These are phyloP conservation scores for Chascanopsetta lugubris DNA, from an alignment of 2,113 vertebrate genomes.

Conservation along the genomic window DNA sequence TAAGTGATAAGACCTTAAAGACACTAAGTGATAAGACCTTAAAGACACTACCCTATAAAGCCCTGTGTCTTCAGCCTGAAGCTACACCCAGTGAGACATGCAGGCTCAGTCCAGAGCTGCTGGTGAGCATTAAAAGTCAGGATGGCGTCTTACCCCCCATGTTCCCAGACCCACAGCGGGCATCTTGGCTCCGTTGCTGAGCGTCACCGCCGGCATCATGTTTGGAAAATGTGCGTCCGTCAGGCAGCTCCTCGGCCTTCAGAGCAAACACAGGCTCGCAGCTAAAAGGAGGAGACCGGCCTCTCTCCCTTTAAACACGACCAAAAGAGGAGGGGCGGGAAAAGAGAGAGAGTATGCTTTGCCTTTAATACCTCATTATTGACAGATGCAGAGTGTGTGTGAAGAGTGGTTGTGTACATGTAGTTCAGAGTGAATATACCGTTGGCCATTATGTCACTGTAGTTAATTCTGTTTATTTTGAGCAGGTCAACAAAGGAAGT, in stretches of 20 bases:
- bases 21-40: too few relatives aligned
- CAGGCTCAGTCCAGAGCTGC: neutral
- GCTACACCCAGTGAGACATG: too few relatives aligned
- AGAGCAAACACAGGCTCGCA: neutral
- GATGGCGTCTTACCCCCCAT: conserved; percentile 78
- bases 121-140: neutral
- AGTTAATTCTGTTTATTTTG: neutral
- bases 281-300: neutral
- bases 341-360: neutral
- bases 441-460: neutral
- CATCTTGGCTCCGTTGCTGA: conserved; percentile 73
- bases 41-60: too few relatives aligned
- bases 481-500: neutral
- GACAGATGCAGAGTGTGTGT: too few relatives aligned
- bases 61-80: too few relatives aligned
- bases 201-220: conserved; percentile 65
- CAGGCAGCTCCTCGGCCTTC: neutral
- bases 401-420: neutral
- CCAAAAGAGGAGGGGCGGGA: neutral
- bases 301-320: neutral
- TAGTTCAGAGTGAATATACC: too few relatives aligned
- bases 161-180: conserved; percentile 77
- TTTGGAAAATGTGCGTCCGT: neutral
- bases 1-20: too few relatives aligned
- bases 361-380: accelerated